Conservation (phyloP, 2,888 invertebrate species). For the Ptychoptera contaminata region DNA sequence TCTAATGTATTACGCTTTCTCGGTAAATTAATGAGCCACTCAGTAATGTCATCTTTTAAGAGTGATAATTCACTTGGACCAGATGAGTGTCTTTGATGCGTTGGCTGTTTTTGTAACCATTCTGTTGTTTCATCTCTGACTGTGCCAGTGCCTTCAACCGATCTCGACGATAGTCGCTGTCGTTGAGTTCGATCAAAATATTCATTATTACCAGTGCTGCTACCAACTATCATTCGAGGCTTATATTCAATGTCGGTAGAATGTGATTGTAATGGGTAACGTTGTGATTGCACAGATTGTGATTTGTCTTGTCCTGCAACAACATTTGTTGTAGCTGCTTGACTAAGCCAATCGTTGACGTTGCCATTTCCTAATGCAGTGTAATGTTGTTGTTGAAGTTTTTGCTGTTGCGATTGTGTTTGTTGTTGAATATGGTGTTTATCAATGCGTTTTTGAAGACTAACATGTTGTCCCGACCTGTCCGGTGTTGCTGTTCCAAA, state of each 20-base stretch:
- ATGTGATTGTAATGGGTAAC: constrained; percentile 15
- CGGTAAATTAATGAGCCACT: constrained; percentile 28
- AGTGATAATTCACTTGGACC: constrained; percentile 30
- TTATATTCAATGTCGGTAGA: constrained; percentile 16
- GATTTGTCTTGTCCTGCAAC: not conserved
- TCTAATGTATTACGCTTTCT: constrained; percentile 22
- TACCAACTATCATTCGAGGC: constrained; percentile 4
- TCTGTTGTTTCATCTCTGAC: constrained; percentile 26
- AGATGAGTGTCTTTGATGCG: constrained; percentile 27
- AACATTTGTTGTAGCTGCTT: constrained; percentile 4
- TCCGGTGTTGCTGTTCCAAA: not conserved
- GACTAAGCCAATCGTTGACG: constrained; percentile 4
- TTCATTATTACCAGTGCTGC: constrained; percentile 15
- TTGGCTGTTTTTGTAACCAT: constrained; percentile 21
- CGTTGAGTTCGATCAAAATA: constrained; percentile 30
- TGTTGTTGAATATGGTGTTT: constrained; percentile 4
- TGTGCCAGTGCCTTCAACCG: constrained; percentile 27
- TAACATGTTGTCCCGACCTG: not conserved
- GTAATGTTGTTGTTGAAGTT: constrained; percentile 11
- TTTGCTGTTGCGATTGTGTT: constrained; percentile 2
- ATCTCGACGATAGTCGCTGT: constrained; percentile 29
- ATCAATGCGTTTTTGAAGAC: not conserved
- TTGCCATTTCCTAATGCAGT: constrained; percentile 3
- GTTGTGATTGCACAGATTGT: constrained; percentile 17
- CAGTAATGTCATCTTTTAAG: constrained; percentile 27